Evolutionary conservation across 1,140 invertebrate species (phyloP).

Genomic region (Antheraea pernyi): DNA sequence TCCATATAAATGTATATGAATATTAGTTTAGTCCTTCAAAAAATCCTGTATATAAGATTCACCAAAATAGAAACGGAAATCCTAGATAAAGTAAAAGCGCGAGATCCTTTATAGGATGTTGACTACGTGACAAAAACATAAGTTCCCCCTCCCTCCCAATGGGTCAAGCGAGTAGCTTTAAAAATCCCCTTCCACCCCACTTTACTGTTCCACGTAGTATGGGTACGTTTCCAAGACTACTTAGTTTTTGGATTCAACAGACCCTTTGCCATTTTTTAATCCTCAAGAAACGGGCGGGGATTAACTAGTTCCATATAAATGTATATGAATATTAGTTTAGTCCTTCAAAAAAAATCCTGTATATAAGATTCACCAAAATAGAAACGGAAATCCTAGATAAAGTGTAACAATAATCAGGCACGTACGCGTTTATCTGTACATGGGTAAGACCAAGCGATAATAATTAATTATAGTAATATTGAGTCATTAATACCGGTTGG

Average conservation of each 20-base stretch:
- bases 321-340: neutral
- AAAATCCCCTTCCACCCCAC: no score
- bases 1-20: neutral
- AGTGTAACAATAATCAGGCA: constrained; percentile 27
- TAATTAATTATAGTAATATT: constrained; percentile 7
- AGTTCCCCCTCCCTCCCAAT: no score
- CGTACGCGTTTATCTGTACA: constrained; percentile 30
- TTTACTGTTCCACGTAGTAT: no score
- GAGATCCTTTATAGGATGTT: no score
- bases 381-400: constrained; percentile 21
- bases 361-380: neutral
- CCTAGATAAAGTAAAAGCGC: constrained; percentile 20
- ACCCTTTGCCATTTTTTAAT: no score
- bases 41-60: neutral
- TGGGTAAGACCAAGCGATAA: neutral
- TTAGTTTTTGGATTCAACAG: no score
- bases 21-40: neutral
- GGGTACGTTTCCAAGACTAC: no score
- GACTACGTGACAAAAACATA: no score
- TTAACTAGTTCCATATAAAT: no score
- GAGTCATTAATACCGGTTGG: neutral
- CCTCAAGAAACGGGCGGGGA: no score
- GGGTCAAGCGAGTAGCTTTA: no score
- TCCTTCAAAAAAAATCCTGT: neutral
- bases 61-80: neutral